Evolutionary conservation across 2,797 vertebrate species (phyloP).

Genomic region (Phoxinus dragarum): DNA sequence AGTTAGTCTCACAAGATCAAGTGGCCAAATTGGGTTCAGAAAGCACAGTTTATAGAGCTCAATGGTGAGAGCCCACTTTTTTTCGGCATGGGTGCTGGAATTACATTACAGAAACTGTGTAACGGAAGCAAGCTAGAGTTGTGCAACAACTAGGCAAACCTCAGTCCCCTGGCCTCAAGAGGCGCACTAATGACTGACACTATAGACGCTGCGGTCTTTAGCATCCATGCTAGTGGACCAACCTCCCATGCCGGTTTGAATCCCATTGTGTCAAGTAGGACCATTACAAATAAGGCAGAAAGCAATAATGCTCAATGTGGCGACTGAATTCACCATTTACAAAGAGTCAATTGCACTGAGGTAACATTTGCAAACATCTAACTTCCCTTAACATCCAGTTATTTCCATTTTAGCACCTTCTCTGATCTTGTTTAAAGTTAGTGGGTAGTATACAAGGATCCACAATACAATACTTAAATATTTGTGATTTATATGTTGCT

Average conservation of each 20-base stretch:
- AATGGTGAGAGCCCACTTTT: not conserved
- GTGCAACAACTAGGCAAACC: not conserved
- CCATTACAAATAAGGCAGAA: too few species aligned
- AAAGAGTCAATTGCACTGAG: too few species aligned
- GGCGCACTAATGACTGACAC: too few species aligned
- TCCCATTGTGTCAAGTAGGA: too few species aligned
- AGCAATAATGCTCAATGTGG: not conserved
- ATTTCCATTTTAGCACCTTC: not conserved
- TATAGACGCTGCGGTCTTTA: too few species aligned
- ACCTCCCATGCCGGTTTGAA: too few species aligned
- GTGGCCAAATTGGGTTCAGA: slow-evolving; percentile 16
- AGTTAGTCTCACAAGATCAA: slow-evolving; percentile 19
- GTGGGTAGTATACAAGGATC: not conserved
- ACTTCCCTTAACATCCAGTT: not conserved
- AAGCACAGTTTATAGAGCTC: not conserved
- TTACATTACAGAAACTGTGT: not conserved
- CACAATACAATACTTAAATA: not conserved
- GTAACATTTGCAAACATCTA: not conserved
- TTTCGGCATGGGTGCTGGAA: not conserved
- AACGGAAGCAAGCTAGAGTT: not conserved
- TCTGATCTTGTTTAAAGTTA: not conserved
- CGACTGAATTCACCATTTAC: not conserved
- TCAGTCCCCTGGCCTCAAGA: too few species aligned
- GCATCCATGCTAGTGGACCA: too few species aligned
- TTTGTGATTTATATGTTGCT: not conserved